Conservation (phyloP, 2,888 invertebrate genomes). For the Sycophila texana region DNA sequence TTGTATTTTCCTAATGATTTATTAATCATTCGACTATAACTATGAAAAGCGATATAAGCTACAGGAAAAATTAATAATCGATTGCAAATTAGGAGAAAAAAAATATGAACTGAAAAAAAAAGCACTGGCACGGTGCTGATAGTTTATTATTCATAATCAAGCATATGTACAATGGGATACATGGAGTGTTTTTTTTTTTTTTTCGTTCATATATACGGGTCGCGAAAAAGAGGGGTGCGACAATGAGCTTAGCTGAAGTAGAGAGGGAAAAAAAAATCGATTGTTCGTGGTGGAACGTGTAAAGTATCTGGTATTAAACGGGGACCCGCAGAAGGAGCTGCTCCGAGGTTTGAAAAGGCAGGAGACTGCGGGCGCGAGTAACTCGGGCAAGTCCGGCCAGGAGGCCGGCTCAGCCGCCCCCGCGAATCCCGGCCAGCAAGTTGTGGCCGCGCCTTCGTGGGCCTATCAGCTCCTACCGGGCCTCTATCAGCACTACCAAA, state of each 20-base stretch:
- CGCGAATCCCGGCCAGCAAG: slow-evolving; percentile 63
- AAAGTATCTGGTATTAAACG: slow-evolving; percentile 72
- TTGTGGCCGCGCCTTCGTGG: slow-evolving; percentile 81
- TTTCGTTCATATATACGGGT: background rate
- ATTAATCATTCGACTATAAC: too few species aligned
- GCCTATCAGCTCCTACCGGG: slow-evolving; percentile 91
- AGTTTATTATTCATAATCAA: too few species aligned
- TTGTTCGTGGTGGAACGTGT: background rate
- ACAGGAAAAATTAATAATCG: too few species aligned
- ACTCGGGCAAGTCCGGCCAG: slow-evolving; percentile 57
- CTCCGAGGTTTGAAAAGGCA: slow-evolving; percentile 70
- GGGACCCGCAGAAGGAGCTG: slow-evolving; percentile 72
- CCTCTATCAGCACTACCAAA: slow-evolving; percentile 89
- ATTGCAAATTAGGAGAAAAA: too few species aligned
- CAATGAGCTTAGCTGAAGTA: background rate
- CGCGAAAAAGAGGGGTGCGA: background rate
- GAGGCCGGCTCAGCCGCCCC: slow-evolving; percentile 55
- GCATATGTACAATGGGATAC: too few species aligned
- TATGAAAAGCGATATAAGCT: too few species aligned
- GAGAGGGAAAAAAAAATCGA: background rate
- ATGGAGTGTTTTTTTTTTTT: too few species aligned
- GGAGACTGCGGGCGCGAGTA: slow-evolving; percentile 54
- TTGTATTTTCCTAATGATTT: too few species aligned
- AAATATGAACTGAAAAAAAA: too few species aligned
- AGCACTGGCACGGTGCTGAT: too few species aligned